Base-by-base conservation (phyloP, 1,140 invertebrate species). In the Oscheius sp. region DNA sequence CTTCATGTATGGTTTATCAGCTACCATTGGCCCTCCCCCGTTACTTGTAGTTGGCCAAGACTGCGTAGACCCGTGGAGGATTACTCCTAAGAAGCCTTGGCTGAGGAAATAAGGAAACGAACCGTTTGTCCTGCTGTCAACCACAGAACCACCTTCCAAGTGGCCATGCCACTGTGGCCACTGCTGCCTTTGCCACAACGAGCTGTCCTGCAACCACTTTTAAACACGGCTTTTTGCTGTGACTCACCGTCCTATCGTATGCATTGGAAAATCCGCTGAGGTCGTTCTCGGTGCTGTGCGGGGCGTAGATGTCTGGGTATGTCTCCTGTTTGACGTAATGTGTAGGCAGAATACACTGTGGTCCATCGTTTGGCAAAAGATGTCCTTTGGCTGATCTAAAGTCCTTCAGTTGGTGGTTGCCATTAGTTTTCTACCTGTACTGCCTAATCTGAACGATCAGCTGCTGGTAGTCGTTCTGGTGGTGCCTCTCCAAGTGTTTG, bases 1-100 rank as follows among this genome's bases (percentile, higher is more conserved):
- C 45, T 74, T 74, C 45, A 73, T 73, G 52, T 74, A 74, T 0
- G 72, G 72, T 20, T 74, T 74, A 23, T 68, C 66, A 13, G 42
- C 23, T 15, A 45, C n/a, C n/a, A n/a, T n/a, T n/a, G 38, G 38
- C n/a, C 38, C 38, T 42, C 38, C 38, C 10, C 38, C 38, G 38
- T 26, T 26, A 55, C 49, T 55, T 26, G 49, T 55, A 7, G 49
- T 20, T 4, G 49, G 15, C 49, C 49, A 55, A 23, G 49, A 55
- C 23, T 55, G 49, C 7, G 15, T 55, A 23, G 7, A 13, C 4
- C 49, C 49, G 23, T 55, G 49, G 28, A 55, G 15, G 7, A 55
- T 55, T 4, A 55, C 49, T 13, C 49, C 49, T 55, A 23, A 55
- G 28, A 10, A n/a, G 7, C n/a, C n/a, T 42, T 42, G 38, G n/a